Conservation (phyloP, 2,797 vertebrate species). For the Sebastes variabilis region DNA sequence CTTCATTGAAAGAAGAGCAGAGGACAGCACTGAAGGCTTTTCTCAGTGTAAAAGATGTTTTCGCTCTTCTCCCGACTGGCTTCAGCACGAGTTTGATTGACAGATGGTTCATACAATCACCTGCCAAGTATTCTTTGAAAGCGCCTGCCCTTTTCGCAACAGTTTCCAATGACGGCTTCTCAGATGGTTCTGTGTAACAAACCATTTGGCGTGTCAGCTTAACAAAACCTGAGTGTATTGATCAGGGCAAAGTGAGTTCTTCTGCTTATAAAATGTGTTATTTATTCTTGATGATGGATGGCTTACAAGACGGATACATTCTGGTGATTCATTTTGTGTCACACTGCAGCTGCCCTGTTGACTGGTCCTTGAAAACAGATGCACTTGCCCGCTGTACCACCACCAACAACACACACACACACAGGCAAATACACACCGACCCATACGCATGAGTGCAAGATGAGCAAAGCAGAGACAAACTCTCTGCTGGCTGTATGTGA, state of each 20-base stretch:
- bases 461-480: slow-evolving; percentile 41
- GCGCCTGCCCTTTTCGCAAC: neutral
- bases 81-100: neutral
- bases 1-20: too few species aligned
- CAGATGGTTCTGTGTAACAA: neutral
- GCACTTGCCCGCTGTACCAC: slow-evolving; percentile 5
- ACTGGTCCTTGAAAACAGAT: slow-evolving; percentile 38
- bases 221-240: neutral
- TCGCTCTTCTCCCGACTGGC: neutral
- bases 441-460: slow-evolving; percentile 29
- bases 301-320: neutral
- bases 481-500: slow-evolving; percentile 34
- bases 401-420: slow-evolving; percentile 6
- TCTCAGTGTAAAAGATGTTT: neutral
- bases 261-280: too few species aligned
- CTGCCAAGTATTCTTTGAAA: neutral
- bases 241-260: neutral
- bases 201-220: neutral
- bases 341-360: slow-evolving; percentile 18
- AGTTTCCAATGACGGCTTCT: neutral
- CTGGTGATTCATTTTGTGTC: neutral
- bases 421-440: neutral
- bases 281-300: neutral
- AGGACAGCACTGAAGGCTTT: too few species aligned
- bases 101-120: neutral